phyloP scores from a whole-genome alignment of 1,140 invertebrate species.

The Drosophila ohnishii region DNA sequence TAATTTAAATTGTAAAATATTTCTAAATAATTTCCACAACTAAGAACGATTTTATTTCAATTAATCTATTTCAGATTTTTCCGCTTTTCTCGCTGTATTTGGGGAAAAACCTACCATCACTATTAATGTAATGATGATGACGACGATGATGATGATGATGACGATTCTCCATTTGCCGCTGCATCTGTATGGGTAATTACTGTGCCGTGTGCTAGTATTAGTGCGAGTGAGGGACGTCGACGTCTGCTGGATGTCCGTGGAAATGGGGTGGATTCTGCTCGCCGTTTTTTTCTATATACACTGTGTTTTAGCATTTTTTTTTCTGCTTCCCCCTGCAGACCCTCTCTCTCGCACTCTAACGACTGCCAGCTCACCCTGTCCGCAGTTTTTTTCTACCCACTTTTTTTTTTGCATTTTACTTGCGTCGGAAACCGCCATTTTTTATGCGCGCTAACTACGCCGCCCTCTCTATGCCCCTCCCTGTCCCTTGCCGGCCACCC shows the following conservation, averaged over 20 bases:
- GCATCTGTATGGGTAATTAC: constrained; percentile 77
- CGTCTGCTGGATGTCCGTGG: constrained; percentile 71
- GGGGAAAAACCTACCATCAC: not conserved
- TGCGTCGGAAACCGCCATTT: constrained; percentile 79
- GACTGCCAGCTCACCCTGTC: constrained; percentile 29
- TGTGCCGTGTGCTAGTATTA: constrained; percentile 16
- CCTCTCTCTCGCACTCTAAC: constrained; percentile 31
- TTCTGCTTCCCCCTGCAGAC: not conserved
- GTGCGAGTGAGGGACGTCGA: constrained; percentile 63
- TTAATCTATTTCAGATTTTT: not conserved
- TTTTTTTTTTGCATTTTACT: constrained; percentile 60
- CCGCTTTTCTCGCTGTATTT: constrained; percentile 5
- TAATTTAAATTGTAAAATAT: not conserved
- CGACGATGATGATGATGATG: constrained; percentile 41
- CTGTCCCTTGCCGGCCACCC: constrained; percentile 5
- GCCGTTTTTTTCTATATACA: constrained; percentile 60
- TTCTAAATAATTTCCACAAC: not conserved
- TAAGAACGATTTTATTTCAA: not conserved
- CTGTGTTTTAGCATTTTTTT: constrained; percentile 59
- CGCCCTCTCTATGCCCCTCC: constrained; percentile 49
- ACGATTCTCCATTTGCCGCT: constrained; percentile 53
- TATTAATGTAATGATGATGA: constrained; percentile 47
- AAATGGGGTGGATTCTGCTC: constrained; percentile 66
- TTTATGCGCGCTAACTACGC: constrained; percentile 72
- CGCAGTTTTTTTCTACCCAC: constrained; percentile 29